Base-by-base conservation (phyloP, 2,888 invertebrate genomes). In the Chalcosyrphus nemorum region DNA sequence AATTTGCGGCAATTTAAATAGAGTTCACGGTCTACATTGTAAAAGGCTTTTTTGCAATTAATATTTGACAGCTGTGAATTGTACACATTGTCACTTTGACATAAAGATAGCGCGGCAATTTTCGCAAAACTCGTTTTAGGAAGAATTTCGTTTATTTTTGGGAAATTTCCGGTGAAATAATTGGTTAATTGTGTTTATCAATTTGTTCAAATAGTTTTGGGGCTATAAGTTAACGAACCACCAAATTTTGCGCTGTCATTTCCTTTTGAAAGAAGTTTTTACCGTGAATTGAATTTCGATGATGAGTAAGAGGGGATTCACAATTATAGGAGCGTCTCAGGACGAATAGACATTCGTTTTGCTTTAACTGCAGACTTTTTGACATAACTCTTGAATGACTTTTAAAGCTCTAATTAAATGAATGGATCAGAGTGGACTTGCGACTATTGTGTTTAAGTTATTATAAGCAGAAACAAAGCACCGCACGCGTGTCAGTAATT, bases 181-280 rank as follows among this genome's bases (percentile, higher is more conserved):
- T 65, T 65, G 35, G 35, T 65, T 65, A 65, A 65, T 65, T 65
- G 65, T 9, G 24, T 7, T 50, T 63, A 63, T 21, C 47, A 63
- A 32, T 63, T 61, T 63, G 41, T 38, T n/a, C 6, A 2, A 1
- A n/a, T 21, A 9, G 21, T 3, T 56, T 41, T 24, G 24, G 27
- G 43, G 29, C 1, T 17, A 29, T 61, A 45, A 43, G n/a, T 45
- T 7, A 21, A 24, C 9, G n/a, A 41, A 2, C 24, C 6, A 3
- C 2, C 5, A 41, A 9, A 59, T 27, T 38, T 27, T 6, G 17
- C 1, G 29, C 17, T 45, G 61, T 45, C 61, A 29, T 61, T 61
- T 61, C 61, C 43, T 61, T 43, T 47, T 17, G 13, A 11, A 43
- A 11, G 43, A 2, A 15, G 4, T 2, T 43, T 13, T 27, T 52